Base-by-base conservation (phyloP, 2,797 vertebrate genomes). In the Cygnus olor region DNA sequence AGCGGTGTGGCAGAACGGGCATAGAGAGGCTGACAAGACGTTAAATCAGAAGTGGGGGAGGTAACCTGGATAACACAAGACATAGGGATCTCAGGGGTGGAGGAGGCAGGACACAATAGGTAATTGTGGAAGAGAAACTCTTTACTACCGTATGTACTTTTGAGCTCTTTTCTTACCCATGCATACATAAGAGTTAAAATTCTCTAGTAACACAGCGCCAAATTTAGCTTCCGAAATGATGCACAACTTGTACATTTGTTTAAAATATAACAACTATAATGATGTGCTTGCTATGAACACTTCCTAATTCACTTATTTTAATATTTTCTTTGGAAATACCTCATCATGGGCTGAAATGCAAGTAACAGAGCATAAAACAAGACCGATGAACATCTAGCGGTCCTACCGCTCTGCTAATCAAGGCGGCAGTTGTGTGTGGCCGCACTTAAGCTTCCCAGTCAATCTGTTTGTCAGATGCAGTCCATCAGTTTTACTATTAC, bases 401-500 rank as follows among this genome's bases (percentile, higher is more conserved):
- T 32, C 69, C 47, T 69, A 76, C 30, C 21, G n/a, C 61, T 85
- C 51, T 73, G 70, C 78, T 85, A 80, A 85, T 70, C 70, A 80
- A 85, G 93, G 60, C 42, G 34, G 16, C n/a, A 77, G 70, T 44
- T 76, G 53, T 84, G n/a, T 68, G 49, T 40, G 42, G 88, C 32
- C 6, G 3, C 64, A 42, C 47, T 91, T 81, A 45, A 73, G 83
- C 63, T 90, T 93, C 36, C 44, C 74, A 90, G 58, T 70, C 83
- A 80, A 90, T 71, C 85, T 81, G 24, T 44, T 70, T 90, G 83
- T 68, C 64, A 86, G 88, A 84, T 45, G 38, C 89, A 93, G 71
- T 68, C 83, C 85, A 83, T 93, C 89, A 80, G 53, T 78, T 91
- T 80, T 88, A 73, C 65, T 88, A 22, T 38, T 80, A 81, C 56